A percentile compares a stretch with the other conserved stretches of the same genome.
phyloP scores from a whole-genome alignment of 2,888 invertebrate genomes.

The Drosophila bunnanda region DNA sequence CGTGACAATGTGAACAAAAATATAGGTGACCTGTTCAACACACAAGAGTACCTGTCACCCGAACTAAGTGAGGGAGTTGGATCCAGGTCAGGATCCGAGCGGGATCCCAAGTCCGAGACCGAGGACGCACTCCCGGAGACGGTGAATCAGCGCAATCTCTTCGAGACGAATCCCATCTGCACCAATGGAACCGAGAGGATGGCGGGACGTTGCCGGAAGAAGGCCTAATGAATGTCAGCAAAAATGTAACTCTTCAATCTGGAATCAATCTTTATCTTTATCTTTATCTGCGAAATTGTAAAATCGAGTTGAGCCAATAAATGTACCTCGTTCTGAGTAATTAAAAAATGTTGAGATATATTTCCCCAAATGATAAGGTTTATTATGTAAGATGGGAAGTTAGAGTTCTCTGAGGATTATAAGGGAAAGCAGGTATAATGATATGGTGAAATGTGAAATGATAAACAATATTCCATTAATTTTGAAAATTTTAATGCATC shows the following conservation, averaged over 20 bases:
- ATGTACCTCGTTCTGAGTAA: background rate
- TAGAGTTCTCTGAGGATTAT: background rate
- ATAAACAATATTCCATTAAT: too few species aligned
- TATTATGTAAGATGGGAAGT: constrained; percentile 10
- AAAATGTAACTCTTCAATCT: too few species aligned
- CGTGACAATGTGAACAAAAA: constrained; percentile 17
- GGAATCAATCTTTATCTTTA: background rate
- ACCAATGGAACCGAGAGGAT: background rate
- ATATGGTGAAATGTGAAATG: background rate
- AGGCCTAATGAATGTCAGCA: constrained; percentile 43
- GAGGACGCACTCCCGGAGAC: constrained; percentile 1
- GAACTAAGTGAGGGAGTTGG: background rate
- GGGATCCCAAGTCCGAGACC: constrained; percentile 32
- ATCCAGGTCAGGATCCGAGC: background rate
- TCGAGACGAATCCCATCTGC: constrained; percentile 61
- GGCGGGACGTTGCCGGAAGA: constrained; percentile 62
- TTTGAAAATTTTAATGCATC: background rate
- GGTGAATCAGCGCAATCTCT: constrained; percentile 52
- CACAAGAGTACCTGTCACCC: constrained; percentile 28
- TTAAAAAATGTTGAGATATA: background rate
- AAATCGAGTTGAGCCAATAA: constrained; percentile 19
- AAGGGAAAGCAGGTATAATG: background rate
- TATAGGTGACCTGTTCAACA: constrained; percentile 53
- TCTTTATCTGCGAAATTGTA: background rate
- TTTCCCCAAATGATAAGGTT: constrained; percentile 12